Base-by-base conservation (phyloP, 2,113 vertebrate species). In the Tachuris rubrigastra region DNA sequence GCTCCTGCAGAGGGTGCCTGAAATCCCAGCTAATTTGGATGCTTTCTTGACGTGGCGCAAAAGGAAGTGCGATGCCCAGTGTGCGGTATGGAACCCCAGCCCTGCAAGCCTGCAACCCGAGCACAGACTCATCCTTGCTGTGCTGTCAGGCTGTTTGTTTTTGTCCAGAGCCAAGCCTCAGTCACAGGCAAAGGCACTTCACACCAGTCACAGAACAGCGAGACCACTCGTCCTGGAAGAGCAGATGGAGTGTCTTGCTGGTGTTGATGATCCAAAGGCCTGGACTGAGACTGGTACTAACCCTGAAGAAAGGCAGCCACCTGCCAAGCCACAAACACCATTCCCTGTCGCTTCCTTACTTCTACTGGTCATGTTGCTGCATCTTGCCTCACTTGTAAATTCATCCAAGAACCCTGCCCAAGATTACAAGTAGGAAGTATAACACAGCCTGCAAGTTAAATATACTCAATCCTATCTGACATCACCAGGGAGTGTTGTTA, bases 41-140 rank as follows among this genome's bases (percentile, higher is more conserved):
- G 9, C 14, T 46, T 37, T 73, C 31, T 42, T 66, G 58, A 19
- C 19, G 28, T 8, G 37, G 53, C 1, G 2, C 49, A 55, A 6
- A 76, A 24, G 28, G 33, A 69, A 56, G 18, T 0, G 0, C 2
- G 0, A 55, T 44, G 52, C 31, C 31, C 59, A 47, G 46, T 6
- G 8, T 0, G 2, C 12, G 19, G 37, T 35, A 15, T 27, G n/a
- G 49, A 77, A 74, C 4, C 6, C 20, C 52, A 55, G 69, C 12
- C 10, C 28, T 23, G 23, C 1, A 6, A 39, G 28, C 5, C 37
- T 39, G 10, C 37, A 80, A 2, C 14, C 11, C 1, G 1, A 7
- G 41, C 0, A 0, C 10, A 66, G 52, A 28, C 50, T 39, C 2
- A 10, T 31, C n/a, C 33, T 76, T 0, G 1, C 14, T 0, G 0